Evolutionary conservation across 2,113 vertebrate species (phyloP).

Genomic region (Calyptommatus sinebrachiatus): DNA sequence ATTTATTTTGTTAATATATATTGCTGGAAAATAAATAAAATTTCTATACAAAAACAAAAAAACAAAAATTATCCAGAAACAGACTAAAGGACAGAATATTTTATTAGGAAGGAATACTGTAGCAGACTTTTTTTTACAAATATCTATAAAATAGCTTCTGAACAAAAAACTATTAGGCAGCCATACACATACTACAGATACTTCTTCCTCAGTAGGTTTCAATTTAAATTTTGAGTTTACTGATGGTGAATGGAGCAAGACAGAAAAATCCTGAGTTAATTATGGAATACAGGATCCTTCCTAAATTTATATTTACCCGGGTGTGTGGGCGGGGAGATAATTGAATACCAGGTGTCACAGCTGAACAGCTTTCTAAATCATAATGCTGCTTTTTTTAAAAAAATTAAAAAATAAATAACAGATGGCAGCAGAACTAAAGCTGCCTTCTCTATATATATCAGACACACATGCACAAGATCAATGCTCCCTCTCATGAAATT

Average conservation of each 20-base stretch:
- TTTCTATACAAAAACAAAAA: too few species aligned
- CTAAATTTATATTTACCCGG: neutral
- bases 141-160: neutral
- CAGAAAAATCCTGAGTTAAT: neutral
- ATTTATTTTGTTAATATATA: too few species aligned
- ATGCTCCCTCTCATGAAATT: neutral
- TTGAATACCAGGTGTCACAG: neutral
- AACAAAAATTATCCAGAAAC: too few species aligned
- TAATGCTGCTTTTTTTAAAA: too few species aligned
- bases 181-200: neutral
- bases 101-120: too few species aligned
- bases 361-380: neutral
- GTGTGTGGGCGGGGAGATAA: neutral
- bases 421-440: neutral
- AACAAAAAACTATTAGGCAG: neutral
- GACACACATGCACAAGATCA: neutral
- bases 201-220: neutral
- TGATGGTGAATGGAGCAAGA: neutral
- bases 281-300: neutral
- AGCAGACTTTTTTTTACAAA: neutral
- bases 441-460: neutral
- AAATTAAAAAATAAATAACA: neutral
- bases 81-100: too few species aligned
- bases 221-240: neutral
- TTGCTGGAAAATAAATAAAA: too few species aligned